Evolutionary conservation across 2,797 vertebrate genomes (phyloP).

Genomic region (Betta splendens): DNA sequence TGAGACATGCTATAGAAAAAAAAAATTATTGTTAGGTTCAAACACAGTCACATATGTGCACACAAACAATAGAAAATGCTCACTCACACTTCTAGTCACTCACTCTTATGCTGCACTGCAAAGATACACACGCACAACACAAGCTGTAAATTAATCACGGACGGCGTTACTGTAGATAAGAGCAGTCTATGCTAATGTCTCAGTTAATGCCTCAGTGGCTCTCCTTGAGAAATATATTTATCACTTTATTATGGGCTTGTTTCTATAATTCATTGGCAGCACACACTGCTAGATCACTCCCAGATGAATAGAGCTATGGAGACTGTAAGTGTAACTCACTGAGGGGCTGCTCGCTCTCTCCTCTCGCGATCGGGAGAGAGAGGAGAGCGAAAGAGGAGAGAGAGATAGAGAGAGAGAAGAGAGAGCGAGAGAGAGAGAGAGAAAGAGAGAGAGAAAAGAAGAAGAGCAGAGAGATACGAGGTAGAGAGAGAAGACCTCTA

Average conservation of each 20-base stretch:
- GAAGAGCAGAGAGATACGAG: too few species aligned
- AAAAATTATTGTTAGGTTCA: too few species aligned
- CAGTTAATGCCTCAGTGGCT: conserved; percentile 59
- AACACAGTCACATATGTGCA: conserved; percentile 4
- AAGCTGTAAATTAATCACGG: conserved; percentile 54
- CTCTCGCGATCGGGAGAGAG: too few species aligned
- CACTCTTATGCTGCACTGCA: conserved; percentile 5
- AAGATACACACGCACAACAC: conserved; percentile 26
- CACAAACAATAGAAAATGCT: background rate
- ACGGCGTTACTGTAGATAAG: conserved; percentile 34
- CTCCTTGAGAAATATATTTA: conserved; percentile 74
- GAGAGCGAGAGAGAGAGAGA: too few species aligned
- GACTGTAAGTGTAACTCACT: conserved; percentile 60
- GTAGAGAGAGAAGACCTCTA: too few species aligned
- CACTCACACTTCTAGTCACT: background rate
- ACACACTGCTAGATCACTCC: conserved; percentile 52
- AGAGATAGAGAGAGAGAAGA: too few species aligned
- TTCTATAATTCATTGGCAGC: conserved; percentile 77
- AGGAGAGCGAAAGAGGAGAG: too few species aligned
- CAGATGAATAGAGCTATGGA: conserved; percentile 59
- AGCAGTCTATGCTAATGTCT: conserved; percentile 61
- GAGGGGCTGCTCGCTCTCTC: too few species aligned
- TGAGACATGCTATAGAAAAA: too few species aligned
- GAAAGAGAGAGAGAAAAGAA: too few species aligned
- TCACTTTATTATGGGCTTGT: conserved; percentile 67